Conservation (phyloP, 2,797 vertebrate species). For the Rhadinocentrus ornatus region DNA sequence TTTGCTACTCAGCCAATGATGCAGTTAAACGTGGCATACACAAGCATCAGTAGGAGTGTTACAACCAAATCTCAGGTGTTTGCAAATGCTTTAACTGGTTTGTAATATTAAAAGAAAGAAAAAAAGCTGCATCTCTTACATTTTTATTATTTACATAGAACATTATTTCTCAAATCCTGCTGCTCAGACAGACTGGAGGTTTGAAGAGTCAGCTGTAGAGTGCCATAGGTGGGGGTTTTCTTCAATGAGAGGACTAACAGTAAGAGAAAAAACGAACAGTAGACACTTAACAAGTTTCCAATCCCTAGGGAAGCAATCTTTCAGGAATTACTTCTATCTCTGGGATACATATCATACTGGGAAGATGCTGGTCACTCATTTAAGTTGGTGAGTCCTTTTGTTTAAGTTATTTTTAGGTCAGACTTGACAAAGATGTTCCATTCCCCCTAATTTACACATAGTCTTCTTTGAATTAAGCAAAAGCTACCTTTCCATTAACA, state of each 20-base stretch:
- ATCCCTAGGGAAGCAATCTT: not conserved
- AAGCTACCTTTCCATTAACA: not conserved
- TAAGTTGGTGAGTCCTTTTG: not conserved
- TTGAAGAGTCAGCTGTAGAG: not conserved
- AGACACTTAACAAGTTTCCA: not conserved
- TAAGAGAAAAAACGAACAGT: not conserved
- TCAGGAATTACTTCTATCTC: not conserved
- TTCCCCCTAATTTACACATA: not conserved
- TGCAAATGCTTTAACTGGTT: not conserved
- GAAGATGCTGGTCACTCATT: not conserved
- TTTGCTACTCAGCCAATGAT: not conserved
- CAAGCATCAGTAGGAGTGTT: not conserved
- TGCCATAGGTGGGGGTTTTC: not conserved
- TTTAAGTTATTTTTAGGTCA: too few species aligned
- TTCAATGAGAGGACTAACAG: not conserved
- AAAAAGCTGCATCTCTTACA: not conserved
- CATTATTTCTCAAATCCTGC: not conserved
- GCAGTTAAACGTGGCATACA: not conserved
- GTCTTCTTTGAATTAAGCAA: not conserved
- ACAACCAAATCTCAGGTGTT: not conserved
- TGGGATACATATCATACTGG: not conserved
- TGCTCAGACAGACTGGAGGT: not conserved
- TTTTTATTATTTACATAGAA: not conserved
- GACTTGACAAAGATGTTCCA: not conserved
- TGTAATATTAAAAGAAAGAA: not conserved